A percentile compares a stretch with the other conserved stretches of the same genome.
Evolutionary conservation across 2,888 invertebrate species (phyloP).

Genomic region (Bombylius major): DNA sequence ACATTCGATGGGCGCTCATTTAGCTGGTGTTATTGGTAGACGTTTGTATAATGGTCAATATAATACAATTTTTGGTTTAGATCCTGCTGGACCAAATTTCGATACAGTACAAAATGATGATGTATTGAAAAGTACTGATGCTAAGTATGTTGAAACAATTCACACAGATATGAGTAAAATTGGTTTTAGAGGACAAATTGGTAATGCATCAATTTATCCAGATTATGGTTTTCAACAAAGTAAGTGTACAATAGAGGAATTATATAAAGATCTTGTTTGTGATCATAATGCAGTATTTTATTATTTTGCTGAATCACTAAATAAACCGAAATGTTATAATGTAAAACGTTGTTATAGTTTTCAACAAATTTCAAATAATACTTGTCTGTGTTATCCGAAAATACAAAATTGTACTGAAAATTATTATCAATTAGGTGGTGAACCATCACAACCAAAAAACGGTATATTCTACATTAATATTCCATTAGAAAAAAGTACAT

Average conservation of each 20-base stretch:
- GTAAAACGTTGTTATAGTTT: conserved; percentile 4
- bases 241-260: conserved; percentile 16
- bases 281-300: conserved; percentile 26
- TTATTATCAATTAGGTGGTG: conserved; percentile 30
- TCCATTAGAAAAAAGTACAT: too few species aligned
- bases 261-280: neutral
- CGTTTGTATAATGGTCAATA: neutral
- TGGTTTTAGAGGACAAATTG: conserved; percentile 22
- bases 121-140: neutral
- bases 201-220: conserved; percentile 36
- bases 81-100: conserved; percentile 3
- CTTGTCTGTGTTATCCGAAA: neutral
- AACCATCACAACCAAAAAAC: conserved; percentile 29
- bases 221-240: conserved; percentile 34
- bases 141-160: conserved; percentile 5
- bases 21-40: neutral
- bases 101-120: neutral
- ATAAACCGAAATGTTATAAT: conserved; percentile 1
- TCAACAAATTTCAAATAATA: neutral
- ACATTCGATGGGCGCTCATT: conserved; percentile 1
- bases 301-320: conserved; percentile 12
- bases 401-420: neutral
- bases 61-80: conserved; percentile 2
- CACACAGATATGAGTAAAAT: neutral
- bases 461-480: conserved; percentile 28